These are phyloP conservation scores for Drosophila truncata DNA, from an alignment of 1,140 invertebrate species.

Conservation along the genomic window DNA sequence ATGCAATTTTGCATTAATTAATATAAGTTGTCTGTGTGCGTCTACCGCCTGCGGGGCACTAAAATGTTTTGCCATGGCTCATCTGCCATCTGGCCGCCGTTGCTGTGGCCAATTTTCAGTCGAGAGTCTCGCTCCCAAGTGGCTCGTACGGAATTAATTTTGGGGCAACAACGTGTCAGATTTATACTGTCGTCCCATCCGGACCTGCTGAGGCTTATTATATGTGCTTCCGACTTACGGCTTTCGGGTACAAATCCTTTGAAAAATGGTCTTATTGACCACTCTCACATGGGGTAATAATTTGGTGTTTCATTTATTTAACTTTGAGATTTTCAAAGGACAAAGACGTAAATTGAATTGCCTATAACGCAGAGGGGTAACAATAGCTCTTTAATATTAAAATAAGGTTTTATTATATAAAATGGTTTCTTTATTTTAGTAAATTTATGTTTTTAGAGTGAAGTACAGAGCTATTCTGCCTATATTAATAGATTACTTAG, in stretches of 20 bases:
- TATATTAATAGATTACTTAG: too few species aligned
- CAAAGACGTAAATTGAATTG: slow-evolving; percentile 22
- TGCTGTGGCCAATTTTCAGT: slow-evolving; percentile 45
- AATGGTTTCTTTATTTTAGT: too few species aligned
- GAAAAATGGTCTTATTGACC: slow-evolving; percentile 14
- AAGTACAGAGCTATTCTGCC: too few species aligned
- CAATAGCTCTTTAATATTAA: neutral
- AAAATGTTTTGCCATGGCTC: slow-evolving; percentile 64
- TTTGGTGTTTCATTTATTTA: slow-evolving; percentile 10
- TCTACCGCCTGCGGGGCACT: slow-evolving; percentile 53
- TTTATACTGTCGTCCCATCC: slow-evolving; percentile 39
- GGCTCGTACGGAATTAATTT: slow-evolving; percentile 78
- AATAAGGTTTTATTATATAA: neutral
- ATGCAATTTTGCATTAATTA: slow-evolving; percentile 82
- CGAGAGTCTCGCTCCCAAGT: slow-evolving; percentile 22
- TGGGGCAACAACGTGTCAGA: slow-evolving; percentile 72
- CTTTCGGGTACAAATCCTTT: slow-evolving; percentile 26
- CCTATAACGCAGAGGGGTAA: slow-evolving; percentile 3
- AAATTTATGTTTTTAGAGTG: too few species aligned
- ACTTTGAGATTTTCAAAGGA: neutral
- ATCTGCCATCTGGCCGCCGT: slow-evolving; percentile 49
- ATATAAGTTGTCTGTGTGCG: slow-evolving; percentile 54
- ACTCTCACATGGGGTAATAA: slow-evolving; percentile 19
- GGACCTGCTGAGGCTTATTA: slow-evolving; percentile 38
- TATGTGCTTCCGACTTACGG: slow-evolving; percentile 34